Percentiles rank a stretch among this genome's conserved stretches.
Conservation (phyloP, 1,140 invertebrate species). For the Platyura marginata region DNA sequence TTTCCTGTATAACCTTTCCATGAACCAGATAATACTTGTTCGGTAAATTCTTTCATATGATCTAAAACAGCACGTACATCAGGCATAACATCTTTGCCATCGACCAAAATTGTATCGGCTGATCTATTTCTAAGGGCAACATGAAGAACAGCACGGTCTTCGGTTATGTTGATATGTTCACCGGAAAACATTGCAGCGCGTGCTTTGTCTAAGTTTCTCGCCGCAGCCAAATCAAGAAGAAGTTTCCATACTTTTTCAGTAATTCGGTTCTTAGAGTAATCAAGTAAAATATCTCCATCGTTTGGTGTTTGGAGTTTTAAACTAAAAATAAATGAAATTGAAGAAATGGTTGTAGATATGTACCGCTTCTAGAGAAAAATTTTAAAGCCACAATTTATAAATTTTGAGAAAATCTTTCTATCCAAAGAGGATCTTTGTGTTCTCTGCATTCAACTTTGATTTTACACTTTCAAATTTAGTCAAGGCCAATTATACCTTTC, state of each 20-base stretch:
- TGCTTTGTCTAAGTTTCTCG: slow-evolving; percentile 64
- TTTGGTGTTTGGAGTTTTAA: slow-evolving; percentile 51
- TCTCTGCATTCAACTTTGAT: too few species aligned
- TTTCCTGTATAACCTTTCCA: slow-evolving; percentile 80
- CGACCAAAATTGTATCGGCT: slow-evolving; percentile 60
- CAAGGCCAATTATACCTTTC: too few species aligned
- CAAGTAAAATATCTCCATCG: slow-evolving; percentile 73
- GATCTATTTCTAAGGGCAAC: slow-evolving; percentile 78
- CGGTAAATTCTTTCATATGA: slow-evolving; percentile 90
- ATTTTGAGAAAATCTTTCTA: too few species aligned
- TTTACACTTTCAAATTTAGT: too few species aligned
- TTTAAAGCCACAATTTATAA: not conserved
- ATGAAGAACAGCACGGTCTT: slow-evolving; percentile 89
- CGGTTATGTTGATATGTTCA: slow-evolving; percentile 95
- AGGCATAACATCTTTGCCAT: slow-evolving; percentile 86
- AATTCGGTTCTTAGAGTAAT: slow-evolving; percentile 94
- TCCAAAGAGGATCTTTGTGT: too few species aligned
- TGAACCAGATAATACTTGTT: slow-evolving; percentile 43
- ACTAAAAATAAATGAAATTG: slow-evolving; percentile 31
- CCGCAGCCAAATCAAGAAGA: slow-evolving; percentile 67
- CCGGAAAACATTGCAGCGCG: slow-evolving; percentile 88
- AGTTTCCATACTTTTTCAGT: slow-evolving; percentile 54
- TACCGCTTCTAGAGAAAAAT: too few species aligned
- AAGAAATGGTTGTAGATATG: slow-evolving; percentile 4
- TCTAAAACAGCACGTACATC: slow-evolving; percentile 79